Evolutionary conservation across 2,888 invertebrate species (phyloP), one percentile per base, ranked within the genome.

Genomic region (Meiosimyza decipiens): DNA sequence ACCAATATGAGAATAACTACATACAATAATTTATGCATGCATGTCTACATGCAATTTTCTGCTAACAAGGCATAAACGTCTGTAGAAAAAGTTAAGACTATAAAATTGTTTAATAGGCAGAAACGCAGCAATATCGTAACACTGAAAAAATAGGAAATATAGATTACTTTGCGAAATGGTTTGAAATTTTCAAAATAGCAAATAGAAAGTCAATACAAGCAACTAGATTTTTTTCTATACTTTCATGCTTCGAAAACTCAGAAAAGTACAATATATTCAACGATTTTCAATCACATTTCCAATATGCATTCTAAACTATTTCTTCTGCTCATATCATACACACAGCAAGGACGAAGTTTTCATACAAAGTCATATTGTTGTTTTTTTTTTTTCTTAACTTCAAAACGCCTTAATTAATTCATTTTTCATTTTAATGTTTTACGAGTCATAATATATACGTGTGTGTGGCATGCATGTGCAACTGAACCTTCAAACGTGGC

Each of bases 61-160:
- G 59, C 68, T 69, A 69, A 69, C 68, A 69, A 69, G 68, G 68
- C 68, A 50, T 69, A 69, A 69, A 60, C 52, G 70, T 62, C 40
- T 40, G 52, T 52, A 70, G 62, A 18, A 59, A 65, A 65, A 50
- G 66, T 66, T 57, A 22, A 18, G 18, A 57, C 57, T 57, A 54
- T 67, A 47, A 67, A 67, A 67, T 67, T 49, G 16, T n/a, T 54
- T 66, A 22, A 66, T 55, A 66, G 54, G n/a, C 16, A 28, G 28
- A 28, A 28, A 64, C 13, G 18, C 16, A 47, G 4, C 1, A 40
- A 40, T 40, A 40, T 40, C 9, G 9, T 9, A 9, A 9, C 40
- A 40, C 40, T 40, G 40, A 40, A 40, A 40, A 6, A 40, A 40
- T 22, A 3, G 3, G 22, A 2, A 22, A 22, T 22, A 22, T 2